These are phyloP conservation scores for Menura novaehollandiae DNA, from an alignment of 2,113 vertebrate genomes.

Conservation along the genomic window DNA sequence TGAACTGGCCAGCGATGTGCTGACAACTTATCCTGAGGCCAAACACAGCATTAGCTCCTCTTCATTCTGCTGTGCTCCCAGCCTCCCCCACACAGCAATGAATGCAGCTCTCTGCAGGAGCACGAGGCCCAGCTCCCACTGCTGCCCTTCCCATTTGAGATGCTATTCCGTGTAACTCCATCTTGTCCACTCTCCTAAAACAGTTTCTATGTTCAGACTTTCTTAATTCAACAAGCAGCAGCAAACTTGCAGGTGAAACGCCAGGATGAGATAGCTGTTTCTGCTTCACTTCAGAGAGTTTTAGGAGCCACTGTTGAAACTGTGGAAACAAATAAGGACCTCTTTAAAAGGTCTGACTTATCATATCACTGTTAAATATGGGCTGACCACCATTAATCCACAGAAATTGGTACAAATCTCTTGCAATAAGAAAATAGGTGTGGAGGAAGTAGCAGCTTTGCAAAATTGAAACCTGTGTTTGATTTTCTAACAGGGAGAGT, in stretches of 20 bases:
- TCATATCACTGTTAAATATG: neutral
- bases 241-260: accelerated
- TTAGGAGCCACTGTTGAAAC: neutral
- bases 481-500: neutral
- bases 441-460: constrained; percentile 39
- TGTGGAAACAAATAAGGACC: neutral
- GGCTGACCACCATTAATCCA: neutral
- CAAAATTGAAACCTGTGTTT: constrained; percentile 19
- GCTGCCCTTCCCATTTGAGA: neutral
- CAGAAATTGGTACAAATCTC: constrained; percentile 3
- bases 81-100: accelerated
- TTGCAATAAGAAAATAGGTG: constrained; percentile 5
- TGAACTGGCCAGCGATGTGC: neutral
- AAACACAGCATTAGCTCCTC: neutral
- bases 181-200: neutral
- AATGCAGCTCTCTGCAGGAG: neutral
- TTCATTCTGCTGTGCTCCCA: neutral
- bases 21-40: neutral
- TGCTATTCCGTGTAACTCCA: neutral
- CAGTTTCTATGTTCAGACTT: neutral
- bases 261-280: neutral
- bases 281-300: neutral
- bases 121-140: neutral
- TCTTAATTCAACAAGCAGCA: neutral
- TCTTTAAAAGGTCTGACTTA: neutral